phyloP scores from a whole-genome alignment of 2,113 vertebrate genomes.

The Tricholaema leucomelas region DNA sequence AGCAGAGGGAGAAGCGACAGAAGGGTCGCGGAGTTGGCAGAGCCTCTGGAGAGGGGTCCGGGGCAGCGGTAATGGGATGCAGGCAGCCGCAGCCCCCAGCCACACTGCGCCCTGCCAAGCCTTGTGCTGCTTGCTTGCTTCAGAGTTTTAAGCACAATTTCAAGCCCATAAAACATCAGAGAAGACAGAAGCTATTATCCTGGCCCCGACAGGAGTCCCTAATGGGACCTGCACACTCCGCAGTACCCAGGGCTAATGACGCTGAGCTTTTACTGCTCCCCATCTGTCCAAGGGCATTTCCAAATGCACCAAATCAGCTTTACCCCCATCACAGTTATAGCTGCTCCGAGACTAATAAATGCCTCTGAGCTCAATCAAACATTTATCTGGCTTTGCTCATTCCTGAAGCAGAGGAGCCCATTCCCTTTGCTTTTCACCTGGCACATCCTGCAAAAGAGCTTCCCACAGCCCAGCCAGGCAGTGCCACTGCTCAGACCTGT shows the following conservation, averaged over 20 bases:
- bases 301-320: neutral
- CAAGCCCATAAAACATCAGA: constrained; percentile 27
- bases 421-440: rapidly evolving
- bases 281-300: neutral
- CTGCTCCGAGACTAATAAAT: neutral
- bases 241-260: neutral
- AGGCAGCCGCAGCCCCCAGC: neutral
- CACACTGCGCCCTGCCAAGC: constrained; percentile 36
- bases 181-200: constrained; percentile 9
- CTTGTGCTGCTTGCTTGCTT: neutral
- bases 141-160: neutral
- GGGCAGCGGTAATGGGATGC: constrained; percentile 49
- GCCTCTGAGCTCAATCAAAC: neutral
- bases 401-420: neutral
- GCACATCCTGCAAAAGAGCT: neutral
- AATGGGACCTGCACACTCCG: neutral
- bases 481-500: rapidly evolving
- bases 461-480: neutral
- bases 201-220: neutral
- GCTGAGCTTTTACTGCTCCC: constrained; percentile 7
- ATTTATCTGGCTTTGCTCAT: neutral
- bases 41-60: constrained; percentile 26
- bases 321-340: neutral
- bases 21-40: neutral
- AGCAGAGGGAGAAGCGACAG: constrained; percentile 7